phyloP scores from a whole-genome alignment of 1,140 invertebrate species.

The Lepidostoma basale region DNA sequence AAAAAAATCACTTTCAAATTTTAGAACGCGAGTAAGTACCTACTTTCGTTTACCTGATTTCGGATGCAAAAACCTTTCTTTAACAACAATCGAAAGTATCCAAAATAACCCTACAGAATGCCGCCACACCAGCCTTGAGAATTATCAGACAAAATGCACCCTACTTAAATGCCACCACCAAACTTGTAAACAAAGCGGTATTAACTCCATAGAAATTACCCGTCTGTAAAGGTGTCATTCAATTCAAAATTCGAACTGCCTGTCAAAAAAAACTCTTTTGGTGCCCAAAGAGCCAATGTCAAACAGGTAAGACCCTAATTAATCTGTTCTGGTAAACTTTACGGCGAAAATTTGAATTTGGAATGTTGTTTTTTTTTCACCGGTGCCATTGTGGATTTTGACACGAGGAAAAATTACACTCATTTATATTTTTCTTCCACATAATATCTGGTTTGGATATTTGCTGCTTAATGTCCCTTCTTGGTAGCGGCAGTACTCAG shows the following conservation, averaged over 20 bases:
- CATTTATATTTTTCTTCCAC: conserved; percentile 47
- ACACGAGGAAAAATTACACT: conserved; percentile 44
- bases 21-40: too few species aligned
- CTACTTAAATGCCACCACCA: neutral
- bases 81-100: neutral
- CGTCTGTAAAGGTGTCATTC: conserved; percentile 8
- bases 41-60: neutral
- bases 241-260: neutral
- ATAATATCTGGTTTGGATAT: conserved; percentile 46
- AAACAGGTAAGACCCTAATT: conserved; percentile 44
- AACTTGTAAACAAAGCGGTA: conserved; percentile 2
- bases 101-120: neutral
- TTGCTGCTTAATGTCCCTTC: conserved; percentile 42
- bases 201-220: conserved; percentile 20
- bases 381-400: conserved; percentile 46
- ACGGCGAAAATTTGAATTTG: conserved; percentile 46
- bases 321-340: conserved; percentile 38
- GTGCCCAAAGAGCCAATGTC: conserved; percentile 22
- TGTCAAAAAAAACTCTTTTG: conserved; percentile 23
- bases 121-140: conserved; percentile 12
- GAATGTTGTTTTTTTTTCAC: conserved; percentile 38
- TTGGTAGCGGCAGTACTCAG: conserved; percentile 37
- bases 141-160: neutral
- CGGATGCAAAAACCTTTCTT: conserved; percentile 9
- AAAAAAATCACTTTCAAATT: too few species aligned